Evolutionary conservation across 2,888 invertebrate species (phyloP), one percentile per base, ranked within the genome.

Genomic region (Melanotus villosus): DNA sequence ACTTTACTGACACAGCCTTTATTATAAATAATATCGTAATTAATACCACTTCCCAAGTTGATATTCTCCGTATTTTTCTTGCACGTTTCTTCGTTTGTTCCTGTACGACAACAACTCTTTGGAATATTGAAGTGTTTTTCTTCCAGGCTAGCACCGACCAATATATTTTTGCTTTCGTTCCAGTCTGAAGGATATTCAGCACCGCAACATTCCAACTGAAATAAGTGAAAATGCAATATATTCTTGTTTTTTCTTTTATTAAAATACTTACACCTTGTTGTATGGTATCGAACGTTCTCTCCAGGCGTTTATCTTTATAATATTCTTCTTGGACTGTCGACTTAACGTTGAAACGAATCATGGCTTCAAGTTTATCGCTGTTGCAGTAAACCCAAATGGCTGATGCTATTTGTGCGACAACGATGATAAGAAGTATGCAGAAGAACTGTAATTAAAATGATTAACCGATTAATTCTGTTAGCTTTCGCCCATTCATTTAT

Each of bases 321-420:
- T 92, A 92, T 77, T 91, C 89, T 72, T 89, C 86, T 78, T 89
- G 86, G 36, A 92, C 90, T 1, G 91, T 90, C 57, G 86, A 85
- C 76, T 89, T 88, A 32, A 92, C 89, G 19, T 89, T 89, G 32
- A 87, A 86, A 68, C 89, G 87, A 34, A 93, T 88, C 77, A 91
- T 87, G 57, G 88, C 87, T 80, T 91, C 89, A 65, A 93, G 85
- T 77, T 88, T 87, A 65, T 91, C 90, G 75, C 89, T 88, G 80
- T 93, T 91, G 72, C 90, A 89, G 80, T 91, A 92, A 43, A 92
- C 90, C 91, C 93, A 94, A 76, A 91, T 89, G 47, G 91, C 93
- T 63, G 91, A 91, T 2, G 92, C 92, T 50, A 95, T 88, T 85
- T 95, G 91, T 12, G 91, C 91, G 65, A 92, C 92, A 81, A 95